phyloP scores from a whole-genome alignment of 2,113 vertebrate species.

The Carassius auratus region DNA sequence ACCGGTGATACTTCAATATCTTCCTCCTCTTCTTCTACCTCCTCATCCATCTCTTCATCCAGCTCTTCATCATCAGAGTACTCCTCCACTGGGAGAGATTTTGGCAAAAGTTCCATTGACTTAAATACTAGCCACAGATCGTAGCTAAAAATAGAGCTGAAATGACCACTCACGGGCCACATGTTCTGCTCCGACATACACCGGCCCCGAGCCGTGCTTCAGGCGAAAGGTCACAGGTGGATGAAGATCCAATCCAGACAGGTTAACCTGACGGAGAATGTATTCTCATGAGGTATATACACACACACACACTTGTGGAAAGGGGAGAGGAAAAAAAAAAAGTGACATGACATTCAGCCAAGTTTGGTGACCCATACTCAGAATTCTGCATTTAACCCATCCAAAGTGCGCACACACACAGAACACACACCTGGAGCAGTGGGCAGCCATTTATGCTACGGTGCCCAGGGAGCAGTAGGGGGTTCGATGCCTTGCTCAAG shows the following conservation, averaged over 20 bases:
- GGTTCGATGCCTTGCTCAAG: too few species aligned
- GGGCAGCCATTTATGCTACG: too few species aligned
- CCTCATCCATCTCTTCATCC: slow-evolving; percentile 52
- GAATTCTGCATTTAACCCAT: too few species aligned
- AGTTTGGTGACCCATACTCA: too few species aligned
- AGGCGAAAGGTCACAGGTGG: slow-evolving; percentile 77
- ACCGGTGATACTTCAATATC: slow-evolving; percentile 64
- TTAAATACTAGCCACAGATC: neutral
- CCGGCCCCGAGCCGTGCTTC: slow-evolving; percentile 73
- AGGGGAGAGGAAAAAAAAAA: too few species aligned
- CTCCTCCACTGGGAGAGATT: slow-evolving; percentile 55
- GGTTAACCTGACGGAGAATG: slow-evolving; percentile 63
- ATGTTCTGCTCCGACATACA: slow-evolving; percentile 77
- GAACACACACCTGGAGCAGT: too few species aligned
- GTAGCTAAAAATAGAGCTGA: neutral
- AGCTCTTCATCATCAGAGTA: slow-evolving; percentile 60
- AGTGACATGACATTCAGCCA: too few species aligned
- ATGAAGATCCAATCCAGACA: slow-evolving; percentile 70
- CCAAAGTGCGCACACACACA: too few species aligned
- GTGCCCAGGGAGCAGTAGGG: too few species aligned
- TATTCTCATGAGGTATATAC: neutral
- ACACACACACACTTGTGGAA: too few species aligned
- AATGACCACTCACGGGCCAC: slow-evolving; percentile 66
- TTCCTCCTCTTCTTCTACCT: slow-evolving; percentile 60
- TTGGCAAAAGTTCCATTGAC: neutral